These are phyloP conservation scores for Muscidifurax raptorellus DNA, from an alignment of 1,140 invertebrate genomes.

Conservation along the genomic window DNA sequence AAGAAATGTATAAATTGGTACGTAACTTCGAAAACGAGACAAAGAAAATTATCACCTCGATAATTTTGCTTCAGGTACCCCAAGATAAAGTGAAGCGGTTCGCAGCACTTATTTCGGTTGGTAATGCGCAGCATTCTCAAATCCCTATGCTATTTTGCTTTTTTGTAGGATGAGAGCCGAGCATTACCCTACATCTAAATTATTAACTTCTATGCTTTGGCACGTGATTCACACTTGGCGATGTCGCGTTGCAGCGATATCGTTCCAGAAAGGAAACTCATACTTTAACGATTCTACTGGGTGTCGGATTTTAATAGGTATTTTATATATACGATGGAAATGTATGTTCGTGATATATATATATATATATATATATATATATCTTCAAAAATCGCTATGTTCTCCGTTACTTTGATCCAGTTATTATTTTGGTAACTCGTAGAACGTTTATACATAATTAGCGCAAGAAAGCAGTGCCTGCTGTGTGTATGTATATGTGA, in stretches of 20 bases:
- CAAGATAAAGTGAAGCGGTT: conserved; percentile 27
- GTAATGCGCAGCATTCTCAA: background rate
- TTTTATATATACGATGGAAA: conserved; percentile 17
- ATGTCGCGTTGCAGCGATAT: conserved; percentile 24
- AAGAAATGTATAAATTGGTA: background rate
- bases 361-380: conserved; percentile 15
- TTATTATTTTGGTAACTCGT: background rate
- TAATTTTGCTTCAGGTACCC: conserved; percentile 41
- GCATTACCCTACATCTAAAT: conserved; percentile 36
- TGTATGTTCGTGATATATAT: background rate
- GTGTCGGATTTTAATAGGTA: background rate
- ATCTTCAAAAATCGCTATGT: background rate
- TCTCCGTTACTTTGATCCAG: background rate
- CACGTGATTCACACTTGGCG: conserved; percentile 63
- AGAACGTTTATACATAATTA: conserved; percentile 37
- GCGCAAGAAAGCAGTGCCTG: conserved; percentile 39
- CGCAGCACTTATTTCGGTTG: conserved; percentile 22
- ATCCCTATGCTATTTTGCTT: background rate
- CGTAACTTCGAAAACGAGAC: background rate
- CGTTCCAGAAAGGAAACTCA: conserved; percentile 27
- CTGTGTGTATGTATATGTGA: background rate
- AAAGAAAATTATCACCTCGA: background rate
- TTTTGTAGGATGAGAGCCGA: background rate
- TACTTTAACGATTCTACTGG: conserved; percentile 10
- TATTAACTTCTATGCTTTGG: conserved; percentile 60